phyloP scores from a whole-genome alignment of 1,140 invertebrate genomes.

The Drosophila saltans region DNA sequence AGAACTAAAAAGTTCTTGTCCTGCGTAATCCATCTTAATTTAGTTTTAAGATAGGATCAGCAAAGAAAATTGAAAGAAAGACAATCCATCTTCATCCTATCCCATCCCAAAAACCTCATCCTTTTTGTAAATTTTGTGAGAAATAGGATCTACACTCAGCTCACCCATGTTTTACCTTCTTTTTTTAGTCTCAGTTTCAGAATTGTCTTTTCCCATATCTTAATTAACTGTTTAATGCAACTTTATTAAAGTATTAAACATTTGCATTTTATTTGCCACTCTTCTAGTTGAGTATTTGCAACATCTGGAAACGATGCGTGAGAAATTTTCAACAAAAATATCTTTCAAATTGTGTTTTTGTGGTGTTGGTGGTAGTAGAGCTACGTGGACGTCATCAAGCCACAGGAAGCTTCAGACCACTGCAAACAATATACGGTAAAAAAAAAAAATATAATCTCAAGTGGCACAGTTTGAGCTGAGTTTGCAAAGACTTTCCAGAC shows the following conservation, averaged over 20 bases:
- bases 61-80: too few species aligned
- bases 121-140: too few species aligned
- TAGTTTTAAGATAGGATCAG: too few species aligned
- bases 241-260: background rate
- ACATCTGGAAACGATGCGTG: slow-evolving; percentile 70
- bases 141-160: too few species aligned
- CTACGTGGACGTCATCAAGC: slow-evolving; percentile 68
- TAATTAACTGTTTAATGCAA: background rate
- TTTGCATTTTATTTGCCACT: background rate
- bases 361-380: slow-evolving; percentile 14
- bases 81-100: too few species aligned
- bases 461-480: slow-evolving; percentile 63
- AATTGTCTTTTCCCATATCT: background rate
- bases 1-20: too few species aligned
- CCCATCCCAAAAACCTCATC: too few species aligned
- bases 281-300: slow-evolving; percentile 11
- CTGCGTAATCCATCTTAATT: too few species aligned
- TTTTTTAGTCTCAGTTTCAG: background rate
- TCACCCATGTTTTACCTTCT: too few species aligned
- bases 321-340: slow-evolving; percentile 59
- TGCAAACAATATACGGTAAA: slow-evolving; percentile 47
- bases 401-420: slow-evolving; percentile 68
- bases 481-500: slow-evolving; percentile 28
- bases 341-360: slow-evolving; percentile 41
- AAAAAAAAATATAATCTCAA: slow-evolving; percentile 36